phyloP scores from a whole-genome alignment of 2,888 invertebrate species.

The Hypselothyrea guttata region DNA sequence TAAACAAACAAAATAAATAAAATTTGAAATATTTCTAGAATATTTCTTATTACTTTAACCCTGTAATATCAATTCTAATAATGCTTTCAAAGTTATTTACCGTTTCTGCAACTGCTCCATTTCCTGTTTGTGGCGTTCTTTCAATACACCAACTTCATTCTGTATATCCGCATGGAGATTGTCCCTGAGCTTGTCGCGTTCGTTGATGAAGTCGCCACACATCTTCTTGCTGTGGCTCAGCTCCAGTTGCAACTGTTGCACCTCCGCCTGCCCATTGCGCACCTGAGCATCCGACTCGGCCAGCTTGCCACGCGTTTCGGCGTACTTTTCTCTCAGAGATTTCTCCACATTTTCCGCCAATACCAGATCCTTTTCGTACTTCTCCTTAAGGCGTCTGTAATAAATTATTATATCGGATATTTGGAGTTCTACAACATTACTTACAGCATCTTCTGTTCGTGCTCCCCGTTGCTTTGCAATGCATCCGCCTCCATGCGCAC shows the following conservation, averaged over 20 bases:
- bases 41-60: not conserved
- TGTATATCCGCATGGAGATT: conserved; percentile 86
- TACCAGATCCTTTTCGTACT: conserved; percentile 88
- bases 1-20: not conserved
- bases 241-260: conserved; percentile 87
- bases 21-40: not conserved
- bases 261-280: conserved; percentile 84
- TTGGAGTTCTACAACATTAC: conserved; percentile 5
- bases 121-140: conserved; percentile 88
- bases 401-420: not conserved
- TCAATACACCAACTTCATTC: conserved; percentile 85
- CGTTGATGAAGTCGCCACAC: conserved; percentile 83
- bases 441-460: conserved; percentile 80
- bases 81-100: conserved; percentile 84
- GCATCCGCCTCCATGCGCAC: conserved; percentile 82
- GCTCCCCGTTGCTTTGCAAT: conserved; percentile 78
- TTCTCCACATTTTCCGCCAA: conserved; percentile 87
- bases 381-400: conserved; percentile 88
- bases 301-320: conserved; percentile 86
- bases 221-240: conserved; percentile 86
- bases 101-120: conserved; percentile 91
- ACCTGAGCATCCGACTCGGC: conserved; percentile 86
- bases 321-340: conserved; percentile 86
- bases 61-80: no score
- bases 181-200: conserved; percentile 84